Conservation (phyloP, 2,797 vertebrate species). For the Antrozous pallidus region DNA sequence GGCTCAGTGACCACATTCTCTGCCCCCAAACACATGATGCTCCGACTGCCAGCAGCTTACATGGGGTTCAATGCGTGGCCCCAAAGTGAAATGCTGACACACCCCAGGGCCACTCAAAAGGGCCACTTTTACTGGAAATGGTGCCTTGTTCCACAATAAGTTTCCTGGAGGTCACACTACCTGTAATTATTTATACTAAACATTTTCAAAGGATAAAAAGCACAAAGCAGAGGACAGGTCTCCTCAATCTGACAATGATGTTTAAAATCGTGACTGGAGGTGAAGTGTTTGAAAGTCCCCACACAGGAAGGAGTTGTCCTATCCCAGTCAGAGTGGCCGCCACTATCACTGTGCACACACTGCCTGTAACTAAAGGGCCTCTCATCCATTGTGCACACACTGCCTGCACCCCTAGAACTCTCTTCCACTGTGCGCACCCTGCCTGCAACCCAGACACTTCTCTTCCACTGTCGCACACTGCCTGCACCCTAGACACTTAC, state of each 20-base stretch:
- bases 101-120: rapidly evolving
- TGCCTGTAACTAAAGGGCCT: neutral
- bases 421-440: neutral
- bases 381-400: too few species aligned
- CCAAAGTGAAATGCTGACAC: rapidly evolving
- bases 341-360: neutral
- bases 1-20: neutral
- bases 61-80: rapidly evolving
- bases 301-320: neutral
- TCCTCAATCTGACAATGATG: neutral
- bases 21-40: rapidly evolving
- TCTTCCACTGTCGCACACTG: too few species aligned
- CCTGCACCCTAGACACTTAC: rapidly evolving
- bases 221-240: neutral
- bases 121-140: neutral
- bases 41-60: rapidly evolving
- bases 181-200: neutral
- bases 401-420: neutral
- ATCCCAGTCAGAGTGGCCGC: neutral
- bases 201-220: neutral
- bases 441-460: neutral
- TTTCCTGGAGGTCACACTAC: neutral
- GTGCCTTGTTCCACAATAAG: too few species aligned
- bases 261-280: neutral
- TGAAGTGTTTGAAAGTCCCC: neutral